Conservation (phyloP, 2,797 vertebrate genomes). For the Pangasius macronema region DNA sequence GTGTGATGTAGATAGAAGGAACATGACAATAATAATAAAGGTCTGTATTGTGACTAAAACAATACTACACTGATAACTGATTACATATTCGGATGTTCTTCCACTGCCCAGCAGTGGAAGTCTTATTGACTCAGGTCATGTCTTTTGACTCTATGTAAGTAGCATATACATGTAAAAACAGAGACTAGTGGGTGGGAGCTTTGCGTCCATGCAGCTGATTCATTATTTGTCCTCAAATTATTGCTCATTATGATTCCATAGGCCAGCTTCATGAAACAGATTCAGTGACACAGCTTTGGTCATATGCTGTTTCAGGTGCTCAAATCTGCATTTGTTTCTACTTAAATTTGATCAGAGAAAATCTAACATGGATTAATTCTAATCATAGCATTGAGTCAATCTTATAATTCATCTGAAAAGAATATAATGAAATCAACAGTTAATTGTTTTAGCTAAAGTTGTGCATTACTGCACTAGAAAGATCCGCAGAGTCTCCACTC, state of each 20-base stretch:
- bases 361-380: neutral
- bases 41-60: conserved; percentile 6
- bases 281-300: neutral
- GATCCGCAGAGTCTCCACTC: neutral
- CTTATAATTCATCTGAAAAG: neutral
- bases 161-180: neutral
- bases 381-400: neutral
- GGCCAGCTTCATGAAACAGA: neutral
- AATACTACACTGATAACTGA: neutral
- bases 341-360: neutral
- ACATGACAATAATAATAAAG: neutral
- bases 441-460: neutral
- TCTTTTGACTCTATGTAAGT: neutral
- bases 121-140: neutral
- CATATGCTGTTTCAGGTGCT: neutral
- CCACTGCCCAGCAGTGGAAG: neutral
- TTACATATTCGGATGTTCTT: neutral
- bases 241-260: neutral
- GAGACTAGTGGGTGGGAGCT: neutral
- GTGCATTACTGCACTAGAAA: neutral
- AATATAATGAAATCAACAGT: neutral
- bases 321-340: neutral
- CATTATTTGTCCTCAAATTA: neutral
- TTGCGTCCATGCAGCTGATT: neutral
- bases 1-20: conserved; percentile 16